Conservation (phyloP, 2,888 invertebrate genomes). For the Tinea trinotella region DNA sequence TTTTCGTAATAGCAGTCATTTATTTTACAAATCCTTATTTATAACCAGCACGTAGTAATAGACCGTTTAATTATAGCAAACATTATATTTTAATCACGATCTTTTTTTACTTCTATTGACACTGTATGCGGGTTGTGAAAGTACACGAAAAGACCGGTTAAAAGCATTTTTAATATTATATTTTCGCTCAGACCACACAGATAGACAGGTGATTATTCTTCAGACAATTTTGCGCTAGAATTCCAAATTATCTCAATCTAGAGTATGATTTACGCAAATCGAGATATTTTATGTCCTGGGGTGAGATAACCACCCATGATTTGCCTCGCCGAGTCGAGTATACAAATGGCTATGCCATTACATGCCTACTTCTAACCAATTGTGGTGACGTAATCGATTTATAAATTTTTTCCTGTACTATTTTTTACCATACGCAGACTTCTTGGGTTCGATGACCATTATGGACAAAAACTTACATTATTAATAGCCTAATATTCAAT, state of each 20-base stretch:
- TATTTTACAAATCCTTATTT: background rate
- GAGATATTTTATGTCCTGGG: constrained; percentile 7
- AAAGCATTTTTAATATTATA: background rate
- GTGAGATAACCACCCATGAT: constrained; percentile 17
- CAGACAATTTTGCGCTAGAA: constrained; percentile 11
- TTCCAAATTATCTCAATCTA: constrained; percentile 11
- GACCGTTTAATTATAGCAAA: constrained; percentile 4
- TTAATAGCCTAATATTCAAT: constrained; percentile 32
- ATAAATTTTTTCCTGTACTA: constrained; percentile 28
- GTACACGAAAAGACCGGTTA: background rate
- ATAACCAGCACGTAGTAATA: no score
- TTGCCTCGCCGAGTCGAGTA: constrained; percentile 10
- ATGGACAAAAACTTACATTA: constrained; percentile 29
- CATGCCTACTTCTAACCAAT: constrained; percentile 8
- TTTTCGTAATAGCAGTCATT: background rate
- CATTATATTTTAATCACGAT: background rate
- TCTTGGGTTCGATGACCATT: constrained; percentile 10
- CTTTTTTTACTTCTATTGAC: background rate
- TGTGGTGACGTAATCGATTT: constrained; percentile 41
- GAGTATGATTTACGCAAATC: constrained; percentile 16
- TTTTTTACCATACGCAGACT: constrained; percentile 30
- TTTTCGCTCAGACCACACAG: constrained; percentile 12
- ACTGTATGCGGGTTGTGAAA: background rate
- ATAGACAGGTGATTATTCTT: constrained; percentile 10
- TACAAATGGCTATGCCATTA: constrained; percentile 15